A percentile compares a stretch with the other conserved stretches of the same genome.
Conservation (phyloP, 2,113 vertebrate species). For the Lathamus discolor region DNA sequence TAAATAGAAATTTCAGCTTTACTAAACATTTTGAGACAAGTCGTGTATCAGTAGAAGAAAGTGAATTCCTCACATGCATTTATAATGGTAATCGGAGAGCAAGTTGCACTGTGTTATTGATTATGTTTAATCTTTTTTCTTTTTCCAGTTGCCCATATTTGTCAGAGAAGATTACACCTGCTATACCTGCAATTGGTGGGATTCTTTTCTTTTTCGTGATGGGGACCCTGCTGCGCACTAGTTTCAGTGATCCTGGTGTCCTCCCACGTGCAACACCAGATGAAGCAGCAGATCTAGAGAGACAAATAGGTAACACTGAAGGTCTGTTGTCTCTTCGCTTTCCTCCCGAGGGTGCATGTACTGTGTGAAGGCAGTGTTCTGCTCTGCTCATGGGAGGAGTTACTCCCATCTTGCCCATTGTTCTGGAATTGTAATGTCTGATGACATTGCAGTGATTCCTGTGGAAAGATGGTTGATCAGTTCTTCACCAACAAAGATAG, state of each 20-base stretch:
- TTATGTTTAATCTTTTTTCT: background rate
- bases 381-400: background rate
- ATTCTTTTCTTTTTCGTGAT: slow-evolving; percentile 93
- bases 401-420: background rate
- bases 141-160: slow-evolving; percentile 86
- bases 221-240: slow-evolving; percentile 91
- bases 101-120: background rate
- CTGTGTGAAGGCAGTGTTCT: background rate
- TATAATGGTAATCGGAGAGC: background rate
- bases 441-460: background rate
- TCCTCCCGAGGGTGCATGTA: background rate
- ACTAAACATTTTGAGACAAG: background rate
- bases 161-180: slow-evolving; percentile 85
- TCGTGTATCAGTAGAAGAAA: background rate
- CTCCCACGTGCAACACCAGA: slow-evolving; percentile 90
- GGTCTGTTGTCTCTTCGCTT: slow-evolving; percentile 51
- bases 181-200: slow-evolving; percentile 89
- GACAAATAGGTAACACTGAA: slow-evolving; percentile 90
- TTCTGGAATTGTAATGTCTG: background rate
- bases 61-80: background rate
- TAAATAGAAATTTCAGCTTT: background rate
- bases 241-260: slow-evolving; percentile 95
- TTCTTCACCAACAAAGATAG: background rate
- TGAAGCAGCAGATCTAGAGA: slow-evolving; percentile 93
- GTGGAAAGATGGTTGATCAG: background rate